phyloP scores from a whole-genome alignment of 2,113 vertebrate species.

The Petromus typicus region DNA sequence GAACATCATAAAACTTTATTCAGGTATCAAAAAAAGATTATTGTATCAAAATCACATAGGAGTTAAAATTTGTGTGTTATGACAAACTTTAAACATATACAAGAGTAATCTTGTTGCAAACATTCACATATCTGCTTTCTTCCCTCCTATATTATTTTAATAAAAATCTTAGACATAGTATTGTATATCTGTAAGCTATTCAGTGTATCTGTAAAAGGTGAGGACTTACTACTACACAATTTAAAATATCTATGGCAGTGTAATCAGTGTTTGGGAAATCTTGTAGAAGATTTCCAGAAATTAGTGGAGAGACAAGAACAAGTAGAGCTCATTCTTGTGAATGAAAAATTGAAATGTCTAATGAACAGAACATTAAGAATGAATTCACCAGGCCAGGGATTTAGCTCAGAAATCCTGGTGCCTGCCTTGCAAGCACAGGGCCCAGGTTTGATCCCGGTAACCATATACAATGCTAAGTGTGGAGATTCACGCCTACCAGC shows the following conservation, averaged over 20 bases:
- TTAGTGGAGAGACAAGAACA: background rate
- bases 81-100: constrained; percentile 11
- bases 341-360: background rate
- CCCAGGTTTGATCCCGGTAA: too few relatives aligned
- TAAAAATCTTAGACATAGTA: background rate
- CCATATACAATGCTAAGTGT: too few relatives aligned
- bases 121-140: background rate
- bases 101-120: background rate
- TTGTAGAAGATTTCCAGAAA: background rate
- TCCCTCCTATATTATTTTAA: background rate
- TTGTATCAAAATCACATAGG: background rate
- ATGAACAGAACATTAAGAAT: background rate
- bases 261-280: background rate
- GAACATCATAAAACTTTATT: background rate
- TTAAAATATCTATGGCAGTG: background rate
- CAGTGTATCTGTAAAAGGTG: background rate
- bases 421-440: too few relatives aligned
- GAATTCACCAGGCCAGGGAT: background rate
- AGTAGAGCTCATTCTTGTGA: background rate
- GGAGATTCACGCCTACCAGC: too few relatives aligned
- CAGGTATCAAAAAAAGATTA: background rate
- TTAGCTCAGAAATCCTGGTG: too few relatives aligned
- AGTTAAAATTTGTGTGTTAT: background rate
- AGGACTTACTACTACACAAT: background rate
- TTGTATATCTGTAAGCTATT: background rate